Conservation (phyloP, 2,888 invertebrate genomes). For the Metalampra italica region DNA sequence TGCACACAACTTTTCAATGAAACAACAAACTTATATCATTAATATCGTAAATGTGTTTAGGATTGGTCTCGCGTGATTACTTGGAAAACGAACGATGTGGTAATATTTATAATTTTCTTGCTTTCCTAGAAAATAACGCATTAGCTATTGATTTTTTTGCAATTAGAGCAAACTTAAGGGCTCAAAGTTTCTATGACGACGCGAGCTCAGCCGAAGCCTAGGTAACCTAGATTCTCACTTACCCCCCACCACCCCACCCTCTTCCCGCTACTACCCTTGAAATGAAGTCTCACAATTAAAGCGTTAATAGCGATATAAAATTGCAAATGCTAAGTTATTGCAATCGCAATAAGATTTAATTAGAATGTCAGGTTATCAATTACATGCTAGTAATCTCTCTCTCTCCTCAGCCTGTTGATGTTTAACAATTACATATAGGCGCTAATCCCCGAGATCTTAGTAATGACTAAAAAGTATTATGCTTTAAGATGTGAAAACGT, state of each 20-base stretch:
- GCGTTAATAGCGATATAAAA: too few relatives aligned
- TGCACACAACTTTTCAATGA: conserved; percentile 50
- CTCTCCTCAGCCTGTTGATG: too few relatives aligned
- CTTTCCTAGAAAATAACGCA: neutral
- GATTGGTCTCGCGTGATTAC: conserved; percentile 17
- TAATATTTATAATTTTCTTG: conserved; percentile 7
- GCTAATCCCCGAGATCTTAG: too few relatives aligned
- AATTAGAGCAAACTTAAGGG: conserved; percentile 12
- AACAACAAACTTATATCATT: conserved; percentile 33
- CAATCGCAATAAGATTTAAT: neutral
- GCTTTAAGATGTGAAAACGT: conserved; percentile 26
- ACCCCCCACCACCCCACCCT: conserved; percentile 21
- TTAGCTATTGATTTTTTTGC: neutral
- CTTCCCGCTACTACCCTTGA: too few relatives aligned
- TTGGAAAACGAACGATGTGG: conserved; percentile 11
- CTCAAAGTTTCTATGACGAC: conserved; percentile 23
- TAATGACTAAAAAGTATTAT: neutral
- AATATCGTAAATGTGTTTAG: conserved; percentile 29
- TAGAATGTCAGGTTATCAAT: neutral
- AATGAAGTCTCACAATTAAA: conserved; percentile 18
- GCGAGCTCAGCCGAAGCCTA: conserved; percentile 18
- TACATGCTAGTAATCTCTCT: neutral
- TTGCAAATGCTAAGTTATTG: neutral
- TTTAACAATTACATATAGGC: too few relatives aligned
- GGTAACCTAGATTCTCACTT: conserved; percentile 26